Evolutionary conservation across 2,797 vertebrate genomes (phyloP), one percentile per base, ranked within the genome.

Genomic region (Artibeus lituratus): DNA sequence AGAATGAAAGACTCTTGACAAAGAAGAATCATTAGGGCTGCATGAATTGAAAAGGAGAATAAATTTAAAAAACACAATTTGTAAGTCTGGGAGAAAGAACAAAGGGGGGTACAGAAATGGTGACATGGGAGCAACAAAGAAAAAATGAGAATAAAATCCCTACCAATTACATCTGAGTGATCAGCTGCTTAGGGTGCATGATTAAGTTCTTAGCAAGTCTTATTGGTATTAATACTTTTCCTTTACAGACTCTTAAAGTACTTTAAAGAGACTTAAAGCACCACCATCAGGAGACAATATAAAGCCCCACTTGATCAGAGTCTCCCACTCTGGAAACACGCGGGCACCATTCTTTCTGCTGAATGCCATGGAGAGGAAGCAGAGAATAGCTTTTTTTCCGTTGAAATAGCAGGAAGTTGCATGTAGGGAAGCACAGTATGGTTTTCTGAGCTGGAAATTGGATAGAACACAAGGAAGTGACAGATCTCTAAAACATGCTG

Each of bases 241-340:
- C 26, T 88, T 29, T 47, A 77, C 18, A 94, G 59, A 65, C 24
- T 80, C 26, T 59, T n/a, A 90, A 69, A 76, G 9, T 26, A 87
- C 32, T 92, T 83, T 70, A 83, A 91, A 96, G 53, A 89, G 42
- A 77, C 44, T 78, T 42, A 90, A 78, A 94, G 14, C 35, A 89
- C 35, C 76, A 37, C 26, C 18, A 73, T 55, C 62, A n/a, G 26
- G 21, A 80, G n/a, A 81, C 86, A 80, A 57, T 47, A 44, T 70
- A 87, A 76, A 95, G 47, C 42, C 37, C 35, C 19, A 22, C 32
- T 83, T 74, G 70, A 92, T 44, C 87, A 14, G n/a, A 53, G 14
- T 70, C 67, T 47, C 53, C 29, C 16, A 21, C 32, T n/a, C 73
- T 51, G 73, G 22, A 89, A 69, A 67, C 74, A 10, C 5, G 6